phyloP scores from a whole-genome alignment of 1,140 invertebrate species.

The Papilio polyxenes region DNA sequence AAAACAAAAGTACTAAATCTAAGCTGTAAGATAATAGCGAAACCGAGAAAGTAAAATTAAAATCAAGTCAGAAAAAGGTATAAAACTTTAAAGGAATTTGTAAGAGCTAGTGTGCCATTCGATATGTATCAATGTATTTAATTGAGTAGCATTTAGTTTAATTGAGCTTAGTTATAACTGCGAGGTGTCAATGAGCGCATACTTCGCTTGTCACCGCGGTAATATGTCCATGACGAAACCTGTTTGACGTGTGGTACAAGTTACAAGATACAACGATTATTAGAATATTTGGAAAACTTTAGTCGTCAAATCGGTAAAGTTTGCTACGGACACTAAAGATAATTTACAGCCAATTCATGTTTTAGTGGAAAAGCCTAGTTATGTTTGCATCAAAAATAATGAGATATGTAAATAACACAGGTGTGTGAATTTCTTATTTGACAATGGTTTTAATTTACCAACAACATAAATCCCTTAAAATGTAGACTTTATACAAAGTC shows the following conservation, averaged over 20 bases:
- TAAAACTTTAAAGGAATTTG: neutral
- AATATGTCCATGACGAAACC: neutral
- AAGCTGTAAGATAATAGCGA: too few species aligned
- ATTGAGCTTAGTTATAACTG: conserved; percentile 10
- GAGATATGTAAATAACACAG: too few species aligned
- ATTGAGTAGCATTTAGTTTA: conserved; percentile 19
- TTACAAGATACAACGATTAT: neutral
- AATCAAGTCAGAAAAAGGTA: too few species aligned
- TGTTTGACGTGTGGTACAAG: neutral
- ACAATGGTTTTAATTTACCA: too few species aligned
- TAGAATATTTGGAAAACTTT: neutral
- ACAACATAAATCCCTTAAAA: neutral
- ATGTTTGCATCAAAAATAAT: too few species aligned
- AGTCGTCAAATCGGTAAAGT: neutral
- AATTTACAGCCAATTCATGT: neutral
- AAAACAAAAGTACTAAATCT: too few species aligned
- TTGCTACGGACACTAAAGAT: neutral
- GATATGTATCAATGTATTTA: conserved; percentile 16
- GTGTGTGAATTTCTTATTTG: too few species aligned
- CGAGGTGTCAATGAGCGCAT: conserved; percentile 14
- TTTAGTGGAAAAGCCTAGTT: too few species aligned
- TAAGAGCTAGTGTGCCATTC: neutral
- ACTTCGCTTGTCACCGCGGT: neutral
- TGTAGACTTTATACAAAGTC: neutral
- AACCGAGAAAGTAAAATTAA: too few species aligned